Base-by-base conservation (phyloP, 2,113 vertebrate species). In the Gobio gobio region DNA sequence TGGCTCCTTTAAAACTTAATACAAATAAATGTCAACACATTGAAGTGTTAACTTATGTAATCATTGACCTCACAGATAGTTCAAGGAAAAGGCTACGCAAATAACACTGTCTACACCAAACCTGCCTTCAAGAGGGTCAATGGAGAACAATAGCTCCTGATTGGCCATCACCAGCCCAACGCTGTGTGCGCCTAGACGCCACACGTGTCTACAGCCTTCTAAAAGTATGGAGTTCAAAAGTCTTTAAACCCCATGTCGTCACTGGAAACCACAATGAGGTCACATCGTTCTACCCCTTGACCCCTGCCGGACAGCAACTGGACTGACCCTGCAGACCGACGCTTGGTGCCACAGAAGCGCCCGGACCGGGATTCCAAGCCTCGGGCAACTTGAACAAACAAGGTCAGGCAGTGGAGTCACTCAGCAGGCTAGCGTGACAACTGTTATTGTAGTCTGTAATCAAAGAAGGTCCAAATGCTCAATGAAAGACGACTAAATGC, bases 221-320 rank as follows among this genome's bases (percentile, higher is more conserved):
- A 14, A 40, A 74, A 61, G 14, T 51, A 26, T 22, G n/a, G 76
- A 74, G 63, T 73, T 80, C 84, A 80, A 16, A 85, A 59, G 54
- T 73, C 20, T 73, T 18, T 5, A 63, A 24, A 26, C 75, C 9
- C 43, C 6, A 51, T 45, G 63, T 43, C 36, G 4, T 59, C 56
- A 81, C 24, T 18, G 59, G 40, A 86, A 72, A 74, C 68, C 84
- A 75, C 18, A 80, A 73, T 49, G 61, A 82, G 68, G 26, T 80
- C 49, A 33, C 29, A 73, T n/a, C 47, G 70, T 56, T 63, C 68
- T 75, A 26, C 20, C 59, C 85, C 70, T 47, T 86, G 78, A 86
- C 78, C 84, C 84, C 59, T 26, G 13, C 33, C 22, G 64, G 80
- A 72, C 80, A 58, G 64, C 80, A 82, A 72, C 80, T 82, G 80